A percentile compares a stretch with the other conserved stretches of the same genome.
Conservation (phyloP, 2,888 invertebrate species). For the Diaprepes abbreviatus region DNA sequence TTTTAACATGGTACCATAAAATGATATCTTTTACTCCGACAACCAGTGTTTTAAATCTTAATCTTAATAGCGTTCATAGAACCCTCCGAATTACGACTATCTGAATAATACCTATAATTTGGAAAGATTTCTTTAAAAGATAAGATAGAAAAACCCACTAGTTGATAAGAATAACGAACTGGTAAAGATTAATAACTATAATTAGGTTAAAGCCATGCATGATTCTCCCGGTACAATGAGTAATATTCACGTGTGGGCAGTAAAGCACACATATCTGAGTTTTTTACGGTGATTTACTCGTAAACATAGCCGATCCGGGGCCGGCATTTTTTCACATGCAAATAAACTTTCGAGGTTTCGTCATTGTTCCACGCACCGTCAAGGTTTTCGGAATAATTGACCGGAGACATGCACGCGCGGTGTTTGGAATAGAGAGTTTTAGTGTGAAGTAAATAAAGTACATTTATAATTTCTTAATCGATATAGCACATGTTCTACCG, state of each 20-base stretch:
- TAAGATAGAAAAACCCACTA: background rate
- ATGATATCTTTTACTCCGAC: too few relatives aligned
- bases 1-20: too few relatives aligned
- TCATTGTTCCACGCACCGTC: constrained; percentile 41
- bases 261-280: constrained; percentile 26
- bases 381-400: constrained; percentile 47
- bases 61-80: too few relatives aligned
- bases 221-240: constrained; percentile 21
- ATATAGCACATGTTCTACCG: too few relatives aligned
- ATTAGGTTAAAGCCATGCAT: constrained; percentile 6
- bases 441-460: background rate
- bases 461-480: too few relatives aligned
- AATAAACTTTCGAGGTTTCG: constrained; percentile 48
- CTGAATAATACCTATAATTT: too few relatives aligned
- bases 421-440: constrained; percentile 31
- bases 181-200: background rate
- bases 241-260: constrained; percentile 33
- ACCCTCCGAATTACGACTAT: too few relatives aligned
- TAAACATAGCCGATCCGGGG: constrained; percentile 29
- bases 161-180: background rate
- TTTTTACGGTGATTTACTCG: constrained; percentile 33
- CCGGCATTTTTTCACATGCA: constrained; percentile 36
- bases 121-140: background rate
- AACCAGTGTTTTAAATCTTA: too few relatives aligned
- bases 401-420: constrained; percentile 48